phyloP scores from a whole-genome alignment of 2,797 vertebrate genomes.

The Pangasius larnaudii region DNA sequence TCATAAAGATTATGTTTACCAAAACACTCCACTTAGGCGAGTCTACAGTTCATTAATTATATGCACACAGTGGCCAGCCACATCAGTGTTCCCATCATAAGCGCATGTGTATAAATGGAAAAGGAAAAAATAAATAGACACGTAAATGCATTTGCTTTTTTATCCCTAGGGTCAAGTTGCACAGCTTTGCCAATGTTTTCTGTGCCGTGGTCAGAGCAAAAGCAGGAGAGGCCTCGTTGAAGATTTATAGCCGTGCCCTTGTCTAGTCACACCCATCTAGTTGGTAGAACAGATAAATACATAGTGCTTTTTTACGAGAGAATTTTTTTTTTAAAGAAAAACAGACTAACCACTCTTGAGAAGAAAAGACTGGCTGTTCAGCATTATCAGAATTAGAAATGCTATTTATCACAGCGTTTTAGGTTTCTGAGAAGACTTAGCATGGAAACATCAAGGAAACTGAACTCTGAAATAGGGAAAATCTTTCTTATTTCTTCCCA shows the following conservation, averaged over 20 bases:
- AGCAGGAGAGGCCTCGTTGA: slow-evolving; percentile 42
- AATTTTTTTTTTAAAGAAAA: slow-evolving; percentile 9
- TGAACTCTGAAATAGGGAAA: slow-evolving; percentile 8
- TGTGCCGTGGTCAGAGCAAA: slow-evolving; percentile 39
- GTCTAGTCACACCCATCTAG: slow-evolving; percentile 49
- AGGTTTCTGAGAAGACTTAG: slow-evolving; percentile 2
- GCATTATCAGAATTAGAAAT: slow-evolving; percentile 48
- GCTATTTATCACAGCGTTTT: slow-evolving; percentile 37
- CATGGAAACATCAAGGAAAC: slow-evolving; percentile 17
- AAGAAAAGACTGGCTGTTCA: slow-evolving; percentile 2
- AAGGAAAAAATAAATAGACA: slow-evolving; percentile 46
- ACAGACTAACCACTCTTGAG: slow-evolving; percentile 29
- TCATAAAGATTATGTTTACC: slow-evolving; percentile 58
- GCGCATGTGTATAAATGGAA: slow-evolving; percentile 55
- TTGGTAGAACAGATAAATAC: slow-evolving; percentile 43
- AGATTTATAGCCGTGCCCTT: slow-evolving; percentile 53
- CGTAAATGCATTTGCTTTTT: slow-evolving; percentile 42
- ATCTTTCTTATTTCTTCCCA: not conserved
- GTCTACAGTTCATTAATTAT: slow-evolving; percentile 59
- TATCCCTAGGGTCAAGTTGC: slow-evolving; percentile 30
- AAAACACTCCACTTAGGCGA: slow-evolving; percentile 52
- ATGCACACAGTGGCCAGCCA: slow-evolving; percentile 45
- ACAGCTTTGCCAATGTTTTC: slow-evolving; percentile 36
- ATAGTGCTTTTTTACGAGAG: slow-evolving; percentile 36
- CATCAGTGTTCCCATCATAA: slow-evolving; percentile 46